phyloP scores from a whole-genome alignment of 1,140 invertebrate species.

The Drosophila ficusphila region DNA sequence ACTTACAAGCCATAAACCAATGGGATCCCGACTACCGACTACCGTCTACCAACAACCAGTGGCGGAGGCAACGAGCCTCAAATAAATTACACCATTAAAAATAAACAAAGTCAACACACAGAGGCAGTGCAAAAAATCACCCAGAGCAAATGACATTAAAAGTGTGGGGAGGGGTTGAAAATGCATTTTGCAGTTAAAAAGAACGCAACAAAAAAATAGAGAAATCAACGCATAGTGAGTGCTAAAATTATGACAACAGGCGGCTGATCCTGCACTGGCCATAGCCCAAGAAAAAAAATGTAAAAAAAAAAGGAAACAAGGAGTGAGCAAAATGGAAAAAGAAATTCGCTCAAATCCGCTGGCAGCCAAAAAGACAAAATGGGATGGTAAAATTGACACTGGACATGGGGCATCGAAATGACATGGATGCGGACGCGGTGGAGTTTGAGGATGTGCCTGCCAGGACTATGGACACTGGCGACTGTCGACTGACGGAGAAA shows the following conservation, averaged over 20 bases:
- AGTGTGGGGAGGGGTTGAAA: slow-evolving; percentile 31
- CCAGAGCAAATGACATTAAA: slow-evolving; percentile 44
- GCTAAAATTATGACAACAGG: slow-evolving; percentile 70
- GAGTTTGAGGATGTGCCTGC: slow-evolving; percentile 1
- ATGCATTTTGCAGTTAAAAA: slow-evolving; percentile 56
- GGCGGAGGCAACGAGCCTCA: slow-evolving; percentile 35
- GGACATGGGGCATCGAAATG: slow-evolving; percentile 56
- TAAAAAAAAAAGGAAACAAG: slow-evolving; percentile 13
- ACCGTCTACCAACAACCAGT: slow-evolving; percentile 1
- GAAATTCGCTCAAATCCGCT: slow-evolving; percentile 33
- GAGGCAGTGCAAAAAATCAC: slow-evolving; percentile 28
- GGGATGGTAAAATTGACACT: slow-evolving; percentile 57
- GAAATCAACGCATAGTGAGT: slow-evolving; percentile 56
- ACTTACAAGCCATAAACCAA: slow-evolving; percentile 80
- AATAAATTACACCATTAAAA: slow-evolving; percentile 62
- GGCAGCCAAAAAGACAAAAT: slow-evolving; percentile 50
- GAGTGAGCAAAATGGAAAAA: slow-evolving; percentile 34
- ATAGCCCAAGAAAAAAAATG: slow-evolving; percentile 18
- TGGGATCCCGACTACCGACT: slow-evolving; percentile 58
- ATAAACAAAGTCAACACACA: slow-evolving; percentile 40
- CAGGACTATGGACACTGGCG: slow-evolving; percentile 38
- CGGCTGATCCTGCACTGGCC: slow-evolving; percentile 35
- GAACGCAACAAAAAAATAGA: slow-evolving; percentile 21
- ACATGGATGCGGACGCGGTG: slow-evolving; percentile 2
- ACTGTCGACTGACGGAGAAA: slow-evolving; percentile 49